Percentiles rank a stretch among this genome's conserved stretches.
Evolutionary conservation across 2,113 vertebrate species (phyloP).

Genomic region (Gopherus flavomarginatus): DNA sequence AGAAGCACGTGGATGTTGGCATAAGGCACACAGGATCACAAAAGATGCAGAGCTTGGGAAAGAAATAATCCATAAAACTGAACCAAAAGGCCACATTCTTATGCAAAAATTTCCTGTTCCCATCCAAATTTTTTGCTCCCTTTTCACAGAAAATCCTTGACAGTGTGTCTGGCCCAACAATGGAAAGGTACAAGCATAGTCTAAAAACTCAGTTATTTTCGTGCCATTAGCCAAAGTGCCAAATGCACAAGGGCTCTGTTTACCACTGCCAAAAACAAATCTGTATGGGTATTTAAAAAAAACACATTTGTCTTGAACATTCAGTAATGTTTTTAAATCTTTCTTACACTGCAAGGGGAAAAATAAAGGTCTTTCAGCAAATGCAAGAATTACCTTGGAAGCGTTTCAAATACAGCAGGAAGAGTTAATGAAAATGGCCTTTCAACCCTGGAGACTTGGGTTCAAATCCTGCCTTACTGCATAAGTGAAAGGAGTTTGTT

Average conservation of each 20-base stretch:
- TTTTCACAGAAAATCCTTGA: constrained; percentile 31
- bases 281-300: constrained; percentile 23
- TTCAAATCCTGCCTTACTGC: constrained; percentile 22
- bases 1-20: constrained; percentile 36
- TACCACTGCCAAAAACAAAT: constrained; percentile 36
- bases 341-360: constrained; percentile 19
- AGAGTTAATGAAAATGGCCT: constrained; percentile 30
- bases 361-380: constrained; percentile 32
- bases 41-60: constrained; percentile 67
- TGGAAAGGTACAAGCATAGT: constrained; percentile 39
- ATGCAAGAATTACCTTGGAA: constrained; percentile 45
- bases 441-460: constrained; percentile 21
- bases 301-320: background rate
- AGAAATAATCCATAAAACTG: constrained; percentile 56
- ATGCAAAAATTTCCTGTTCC: constrained; percentile 63
- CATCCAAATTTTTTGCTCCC: constrained; percentile 35
- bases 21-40: constrained; percentile 53
- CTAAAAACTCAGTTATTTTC: constrained; percentile 34
- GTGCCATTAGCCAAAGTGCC: background rate
- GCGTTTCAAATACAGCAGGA: constrained; percentile 46
- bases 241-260: constrained; percentile 21
- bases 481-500: constrained; percentile 16
- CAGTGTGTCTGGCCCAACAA: constrained; percentile 35
- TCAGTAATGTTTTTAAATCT: constrained; percentile 25
- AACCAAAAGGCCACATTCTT: constrained; percentile 50